Conservation (phyloP, 1,140 invertebrate species). For the Sycophaga agraensis region DNA sequence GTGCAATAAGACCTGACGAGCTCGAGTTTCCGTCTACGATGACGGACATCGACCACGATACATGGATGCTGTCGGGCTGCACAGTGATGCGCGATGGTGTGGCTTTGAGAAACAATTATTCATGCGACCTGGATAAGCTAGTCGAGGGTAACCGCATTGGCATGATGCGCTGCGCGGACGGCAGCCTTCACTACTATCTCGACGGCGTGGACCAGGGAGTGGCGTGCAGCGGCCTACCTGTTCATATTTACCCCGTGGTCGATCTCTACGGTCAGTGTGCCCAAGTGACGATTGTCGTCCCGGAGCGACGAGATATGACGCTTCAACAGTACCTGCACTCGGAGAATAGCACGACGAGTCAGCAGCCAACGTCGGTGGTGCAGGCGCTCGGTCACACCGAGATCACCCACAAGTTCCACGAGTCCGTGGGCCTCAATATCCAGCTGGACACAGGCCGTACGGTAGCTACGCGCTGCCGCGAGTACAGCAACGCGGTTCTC, state of each 20-base stretch:
- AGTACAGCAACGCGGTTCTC: constrained; percentile 71
- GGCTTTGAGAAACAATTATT: constrained; percentile 79
- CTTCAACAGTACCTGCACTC: constrained; percentile 54
- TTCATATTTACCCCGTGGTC: constrained; percentile 88
- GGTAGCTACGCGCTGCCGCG: constrained; percentile 65
- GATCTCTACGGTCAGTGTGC: constrained; percentile 94
- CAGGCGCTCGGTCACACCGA: constrained; percentile 51
- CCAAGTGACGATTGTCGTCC: constrained; percentile 68
- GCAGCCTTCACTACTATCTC: constrained; percentile 84
- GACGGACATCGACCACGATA: constrained; percentile 88
- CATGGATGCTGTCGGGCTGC: constrained; percentile 86
- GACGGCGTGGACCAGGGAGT: constrained; percentile 88
- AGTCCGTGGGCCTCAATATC: constrained; percentile 76
- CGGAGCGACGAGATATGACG: constrained; percentile 52
- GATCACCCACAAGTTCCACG: constrained; percentile 60
- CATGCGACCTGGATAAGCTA: constrained; percentile 80
- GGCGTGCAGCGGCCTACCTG: constrained; percentile 79
- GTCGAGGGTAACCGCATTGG: constrained; percentile 76
- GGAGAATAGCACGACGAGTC: constrained; percentile 54
- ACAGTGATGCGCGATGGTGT: constrained; percentile 82
- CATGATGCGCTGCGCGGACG: constrained; percentile 83
- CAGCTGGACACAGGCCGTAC: constrained; percentile 68
- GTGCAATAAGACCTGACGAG: constrained; percentile 86
- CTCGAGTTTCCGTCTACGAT: constrained; percentile 85
- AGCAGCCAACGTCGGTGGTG: constrained; percentile 54